Evolutionary conservation across 2,113 vertebrate species (phyloP), one percentile per base, ranked within the genome.

Genomic region (Spilogale gracilis): DNA sequence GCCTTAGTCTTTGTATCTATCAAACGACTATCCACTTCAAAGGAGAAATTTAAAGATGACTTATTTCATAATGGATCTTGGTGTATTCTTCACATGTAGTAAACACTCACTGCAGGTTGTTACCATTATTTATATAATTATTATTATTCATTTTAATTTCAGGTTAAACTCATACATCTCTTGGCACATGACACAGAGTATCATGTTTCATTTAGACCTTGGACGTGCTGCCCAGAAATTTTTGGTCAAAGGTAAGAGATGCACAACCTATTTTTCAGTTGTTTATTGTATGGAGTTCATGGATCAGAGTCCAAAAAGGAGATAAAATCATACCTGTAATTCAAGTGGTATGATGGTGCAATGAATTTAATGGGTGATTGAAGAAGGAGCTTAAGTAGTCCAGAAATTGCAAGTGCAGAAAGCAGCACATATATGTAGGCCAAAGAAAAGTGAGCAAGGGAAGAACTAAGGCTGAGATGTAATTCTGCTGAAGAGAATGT

Each of bases 101-200:
- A 67, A 93, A 50, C 12, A n/a, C 54, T 85, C 38, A 32, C 21
- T 32, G 3, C 5, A 73, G 58, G 2, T 16, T 73, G 32, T 76
- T 83, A n/a, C 3, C 8, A 78, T 67, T 54, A 32, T 78, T 56
- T 52, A 52, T 89, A 43, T 50, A 48, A 20, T 73, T 85, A 60
- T 23, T 95, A 8, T 54, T 21, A n/a, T 60, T 76, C 74, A 52
- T 90, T 93, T 96, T 88, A 38, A 74, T 86, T 93, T 87, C 67
- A 89, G 50, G 54, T 79, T 86, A 38, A 85, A 32, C 9, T 8
- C 27, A 25, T 50, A 73, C 7, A 0, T 54, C 38, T 3, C 6
- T 74, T 56, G 9, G 12, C 74, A 3, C 18, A 71, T 58, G 2
- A 80, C 71, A 6, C 16, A 80, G 6, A 17, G 0, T 12, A 32